Percentiles rank a stretch among this genome's conserved stretches.
Evolutionary conservation across 2,888 invertebrate species (phyloP).

Genomic region (Andrena dorsata): DNA sequence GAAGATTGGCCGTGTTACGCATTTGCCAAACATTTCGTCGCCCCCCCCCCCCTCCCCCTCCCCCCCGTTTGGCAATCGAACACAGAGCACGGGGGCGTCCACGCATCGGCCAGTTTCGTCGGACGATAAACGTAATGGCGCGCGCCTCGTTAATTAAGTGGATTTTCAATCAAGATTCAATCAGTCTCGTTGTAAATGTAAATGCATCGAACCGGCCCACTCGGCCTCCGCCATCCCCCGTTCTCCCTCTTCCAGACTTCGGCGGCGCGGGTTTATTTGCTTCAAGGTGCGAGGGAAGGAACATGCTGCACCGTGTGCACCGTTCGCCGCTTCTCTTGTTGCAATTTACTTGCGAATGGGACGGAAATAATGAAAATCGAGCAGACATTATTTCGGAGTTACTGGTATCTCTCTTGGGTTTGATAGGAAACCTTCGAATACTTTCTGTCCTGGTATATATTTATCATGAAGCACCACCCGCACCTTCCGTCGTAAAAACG

Average conservation of each 20-base stretch:
- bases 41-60: constrained; percentile 33
- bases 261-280: constrained; percentile 47
- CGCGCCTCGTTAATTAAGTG: constrained; percentile 80
- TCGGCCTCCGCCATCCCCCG: constrained; percentile 48
- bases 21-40: constrained; percentile 67
- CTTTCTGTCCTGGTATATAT: background rate
- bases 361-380: background rate
- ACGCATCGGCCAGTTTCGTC: constrained; percentile 58
- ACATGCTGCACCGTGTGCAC: constrained; percentile 18
- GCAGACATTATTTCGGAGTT: background rate
- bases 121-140: constrained; percentile 79
- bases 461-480: background rate
- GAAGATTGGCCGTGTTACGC: constrained; percentile 66
- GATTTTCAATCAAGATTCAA: constrained; percentile 83
- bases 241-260: constrained; percentile 43
- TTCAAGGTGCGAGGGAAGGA: constrained; percentile 42
- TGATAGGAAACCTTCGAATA: background rate
- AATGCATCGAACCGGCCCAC: constrained; percentile 72
- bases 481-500: background rate
- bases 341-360: background rate
- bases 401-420: background rate
- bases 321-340: background rate
- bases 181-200: constrained; percentile 82
- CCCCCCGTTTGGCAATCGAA: constrained; percentile 29
- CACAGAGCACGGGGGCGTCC: constrained; percentile 35